Evolutionary conservation across 2,888 invertebrate species (phyloP).

Genomic region (Tiliacea citrago): DNA sequence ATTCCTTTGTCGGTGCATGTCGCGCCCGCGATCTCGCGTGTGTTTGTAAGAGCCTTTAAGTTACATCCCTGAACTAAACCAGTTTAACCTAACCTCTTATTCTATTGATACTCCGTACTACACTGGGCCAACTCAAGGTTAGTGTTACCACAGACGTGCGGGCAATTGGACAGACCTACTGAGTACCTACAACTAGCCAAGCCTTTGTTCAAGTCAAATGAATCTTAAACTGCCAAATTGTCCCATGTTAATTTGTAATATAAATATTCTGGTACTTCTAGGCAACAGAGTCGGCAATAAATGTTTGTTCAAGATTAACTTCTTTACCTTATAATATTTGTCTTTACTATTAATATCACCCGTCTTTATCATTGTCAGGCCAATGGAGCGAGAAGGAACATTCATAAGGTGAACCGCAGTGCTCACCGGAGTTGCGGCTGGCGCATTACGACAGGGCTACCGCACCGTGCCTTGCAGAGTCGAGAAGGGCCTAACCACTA

Average conservation of each 20-base stretch:
- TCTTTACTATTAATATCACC: neutral
- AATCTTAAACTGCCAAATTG: neutral
- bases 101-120: too few species aligned
- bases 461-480: constrained; percentile 14
- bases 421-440: constrained; percentile 37
- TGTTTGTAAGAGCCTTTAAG: too few species aligned
- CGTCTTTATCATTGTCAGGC: constrained; percentile 18
- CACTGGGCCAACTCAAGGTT: too few species aligned
- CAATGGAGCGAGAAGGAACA: constrained; percentile 15
- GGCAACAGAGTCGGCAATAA: neutral
- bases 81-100: too few species aligned
- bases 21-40: too few species aligned
- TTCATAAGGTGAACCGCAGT: constrained; percentile 33
- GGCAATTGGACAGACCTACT: too few species aligned
- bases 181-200: neutral
- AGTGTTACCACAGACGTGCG: too few species aligned
- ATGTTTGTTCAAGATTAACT: neutral
- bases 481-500: constrained; percentile 34
- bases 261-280: neutral
- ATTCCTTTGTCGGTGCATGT: too few species aligned
- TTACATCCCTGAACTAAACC: too few species aligned
- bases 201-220: neutral
- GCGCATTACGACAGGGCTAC: constrained; percentile 20
- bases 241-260: neutral
- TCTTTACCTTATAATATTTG: neutral